Percentiles rank a stretch among this genome's conserved stretches.
These are phyloP conservation scores for Platysternon megacephalum DNA, from an alignment of 2,113 vertebrate species.

Conservation along the genomic window DNA sequence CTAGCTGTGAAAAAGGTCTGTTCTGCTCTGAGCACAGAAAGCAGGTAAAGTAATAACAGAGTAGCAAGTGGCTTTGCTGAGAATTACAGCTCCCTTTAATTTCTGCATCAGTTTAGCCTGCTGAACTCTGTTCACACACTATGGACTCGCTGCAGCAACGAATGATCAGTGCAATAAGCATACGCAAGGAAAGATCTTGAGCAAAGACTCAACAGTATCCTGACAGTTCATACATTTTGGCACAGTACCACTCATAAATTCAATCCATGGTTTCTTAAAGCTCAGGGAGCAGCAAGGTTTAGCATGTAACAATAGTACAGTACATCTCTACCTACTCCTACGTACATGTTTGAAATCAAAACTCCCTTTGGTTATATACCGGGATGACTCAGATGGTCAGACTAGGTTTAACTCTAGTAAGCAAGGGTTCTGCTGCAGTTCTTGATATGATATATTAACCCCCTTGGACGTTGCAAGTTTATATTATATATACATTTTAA, in stretches of 20 bases:
- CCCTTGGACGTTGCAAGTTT: neutral
- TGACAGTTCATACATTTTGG: neutral
- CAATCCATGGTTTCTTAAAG: neutral
- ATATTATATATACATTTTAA: neutral
- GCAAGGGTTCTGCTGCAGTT: neutral
- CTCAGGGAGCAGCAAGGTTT: neutral
- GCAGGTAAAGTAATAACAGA: neutral
- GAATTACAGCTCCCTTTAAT: rapidly evolving
- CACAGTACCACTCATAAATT: rapidly evolving
- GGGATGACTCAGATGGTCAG: neutral
- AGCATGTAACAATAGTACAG: neutral
- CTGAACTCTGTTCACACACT: neutral
- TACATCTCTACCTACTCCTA: neutral
- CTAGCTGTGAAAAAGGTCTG: neutral
- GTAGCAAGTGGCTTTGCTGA: neutral
- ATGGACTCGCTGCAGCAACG: neutral
- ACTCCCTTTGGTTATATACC: neutral
- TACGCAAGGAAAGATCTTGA: neutral
- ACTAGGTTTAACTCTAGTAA: neutral
- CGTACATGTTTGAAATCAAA: neutral
- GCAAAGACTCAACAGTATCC: neutral
- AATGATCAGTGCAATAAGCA: neutral
- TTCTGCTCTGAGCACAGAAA: neutral
- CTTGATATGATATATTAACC: neutral
- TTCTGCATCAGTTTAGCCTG: neutral